Conservation (phyloP, 2,797 vertebrate species). For the Sebastes iracundus region DNA sequence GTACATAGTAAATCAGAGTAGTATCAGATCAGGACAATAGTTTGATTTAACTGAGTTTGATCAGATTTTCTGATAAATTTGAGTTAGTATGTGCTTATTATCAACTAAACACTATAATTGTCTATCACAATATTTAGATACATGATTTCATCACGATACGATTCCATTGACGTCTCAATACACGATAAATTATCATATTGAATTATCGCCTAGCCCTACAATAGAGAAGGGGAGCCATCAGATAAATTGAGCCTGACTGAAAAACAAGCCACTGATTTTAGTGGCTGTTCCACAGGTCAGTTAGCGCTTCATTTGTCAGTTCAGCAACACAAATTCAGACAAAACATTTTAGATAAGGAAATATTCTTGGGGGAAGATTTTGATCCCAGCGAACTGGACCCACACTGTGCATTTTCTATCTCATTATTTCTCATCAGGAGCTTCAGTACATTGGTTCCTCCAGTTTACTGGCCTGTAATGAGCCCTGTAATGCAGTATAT, state of each 20-base stretch:
- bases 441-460: neutral
- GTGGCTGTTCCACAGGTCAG: neutral
- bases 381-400: neutral
- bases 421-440: constrained; percentile 14
- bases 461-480: constrained; percentile 1
- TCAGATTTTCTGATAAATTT: too few relatives aligned
- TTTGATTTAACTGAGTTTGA: too few relatives aligned
- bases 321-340: neutral
- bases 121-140: too few relatives aligned
- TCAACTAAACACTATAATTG: too few relatives aligned
- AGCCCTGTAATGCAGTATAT: neutral
- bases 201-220: neutral
- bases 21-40: too few relatives aligned
- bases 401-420: neutral
- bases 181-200: too few relatives aligned
- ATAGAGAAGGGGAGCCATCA: neutral
- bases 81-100: too few relatives aligned
- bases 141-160: too few relatives aligned
- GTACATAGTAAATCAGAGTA: too few relatives aligned
- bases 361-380: neutral
- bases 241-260: neutral
- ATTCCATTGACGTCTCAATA: too few relatives aligned
- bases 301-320: neutral
- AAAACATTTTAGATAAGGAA: neutral
- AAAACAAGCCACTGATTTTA: constrained; percentile 1